Base-by-base conservation (phyloP, 1,140 invertebrate genomes). In the Drosophila burlai region DNA sequence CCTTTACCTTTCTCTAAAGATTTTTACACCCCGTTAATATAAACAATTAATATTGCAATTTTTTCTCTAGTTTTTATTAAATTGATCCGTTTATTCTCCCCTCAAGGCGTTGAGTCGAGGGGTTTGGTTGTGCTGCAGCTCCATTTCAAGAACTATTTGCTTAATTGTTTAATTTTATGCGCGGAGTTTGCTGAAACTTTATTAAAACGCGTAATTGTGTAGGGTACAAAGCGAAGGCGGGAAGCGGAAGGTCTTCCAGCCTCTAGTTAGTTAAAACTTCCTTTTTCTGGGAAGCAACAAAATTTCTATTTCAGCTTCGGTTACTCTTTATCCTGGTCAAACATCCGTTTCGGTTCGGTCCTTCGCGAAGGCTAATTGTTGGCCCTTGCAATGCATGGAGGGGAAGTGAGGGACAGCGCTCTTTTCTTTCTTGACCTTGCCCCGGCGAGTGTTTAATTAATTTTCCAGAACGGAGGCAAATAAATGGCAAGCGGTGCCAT, bases 121-220 rank as follows among this genome's bases (percentile, higher is more conserved):
- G 29, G 16, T 9, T 29, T 6, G 18, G 13, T 60, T 38, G 26
- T 16, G n/a, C 26, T 76, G 46, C 46, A 52, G 42, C 18, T 52
- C 45, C 5, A 49, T 72, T 55, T 71, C 18, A 18, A 29, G 18
- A 76, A 80, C 63, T 76, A 83, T 87, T 86, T 66, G 38, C 60
- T 76, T 83, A 76, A 87, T 76, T 87, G 47, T 66, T 77, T 69
- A 63, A 77, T 73, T 83, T 89, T 71, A 81, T 78, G 50, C 81
- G n/a, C 42, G 21, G 55, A 59, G 58, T 46, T 74, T 11, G 55
- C 42, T 52, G 40, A 62, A 81, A 64, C 64, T 86, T 80, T 65
- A 82, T 76, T 66, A 65, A 80, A 71, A 54, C 52, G 58, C 71
- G 61, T 40, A 65, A 75, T 65, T 75, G 52, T 52, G 16, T 36